Base-by-base conservation (phyloP, 2,113 vertebrate genomes). In the Pao palembangensis region DNA sequence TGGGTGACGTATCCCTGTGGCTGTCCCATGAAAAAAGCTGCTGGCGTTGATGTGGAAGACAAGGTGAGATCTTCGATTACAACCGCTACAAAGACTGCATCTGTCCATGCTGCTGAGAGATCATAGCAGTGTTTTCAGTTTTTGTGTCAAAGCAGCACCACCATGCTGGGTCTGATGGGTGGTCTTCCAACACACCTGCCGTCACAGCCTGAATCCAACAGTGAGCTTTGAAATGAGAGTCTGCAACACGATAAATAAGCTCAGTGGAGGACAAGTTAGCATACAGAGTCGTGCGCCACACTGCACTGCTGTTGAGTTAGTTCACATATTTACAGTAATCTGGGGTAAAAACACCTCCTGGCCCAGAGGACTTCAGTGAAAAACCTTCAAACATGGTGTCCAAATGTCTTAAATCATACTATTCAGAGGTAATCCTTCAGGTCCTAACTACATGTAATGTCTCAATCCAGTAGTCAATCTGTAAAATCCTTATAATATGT, bases 41-140 rank as follows among this genome's bases (percentile, higher is more conserved):
- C 85, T 85, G 50, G 79, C 72, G 75, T 79, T 86, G 72, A 60
- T 73, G 71, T 57, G 67, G 62, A 13, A 71, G 77, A 77, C 64
- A 73, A 69, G 69, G 55, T 54, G 70, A 82, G 71, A 64, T 78
- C 60, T 77, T 68, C 64, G 53, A 67, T 83, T 79, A 76, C 79
- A 58, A 58, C 56, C 57, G 42, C 63, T 53, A 57, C 25, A 28
- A 28, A 68, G 60, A 59, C 38, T 20, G 25, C 8, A 20, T 60
- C 42, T 64, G 53, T 55, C 61, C 17, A 42, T 11, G 34, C n/a
- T 23, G 14, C 13, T 8, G 16, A 23, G 53, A 54, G 42, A 53
- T 58, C 67, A 53, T 65, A 65, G 15, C 52, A 6, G 15, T 1
- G 71, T 78, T 69, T 66, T 71, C 62, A 78, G 25, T 43, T 46